Evolutionary conservation across 2,888 invertebrate species (phyloP).

Genomic region (Harpagoxenus sublaevis): DNA sequence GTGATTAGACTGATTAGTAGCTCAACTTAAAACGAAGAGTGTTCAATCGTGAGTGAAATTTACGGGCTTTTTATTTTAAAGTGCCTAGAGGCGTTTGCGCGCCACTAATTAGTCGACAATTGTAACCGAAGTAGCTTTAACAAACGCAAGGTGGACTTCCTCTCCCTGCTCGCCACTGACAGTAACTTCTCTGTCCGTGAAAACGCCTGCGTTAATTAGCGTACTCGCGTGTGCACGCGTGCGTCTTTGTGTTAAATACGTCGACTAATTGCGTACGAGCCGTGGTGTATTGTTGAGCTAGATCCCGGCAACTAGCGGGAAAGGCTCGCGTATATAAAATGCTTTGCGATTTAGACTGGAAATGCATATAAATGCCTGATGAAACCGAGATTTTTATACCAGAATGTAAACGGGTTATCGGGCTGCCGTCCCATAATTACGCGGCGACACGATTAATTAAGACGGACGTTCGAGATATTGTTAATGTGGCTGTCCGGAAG

Average conservation of each 20-base stretch:
- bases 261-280: slow-evolving; percentile 79
- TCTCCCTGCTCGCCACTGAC: slow-evolving; percentile 43
- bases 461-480: slow-evolving; percentile 43
- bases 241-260: slow-evolving; percentile 68
- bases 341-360: slow-evolving; percentile 81
- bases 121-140: slow-evolving; percentile 49
- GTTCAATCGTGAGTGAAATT: slow-evolving; percentile 45
- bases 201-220: slow-evolving; percentile 74
- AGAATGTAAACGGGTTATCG: slow-evolving; percentile 78
- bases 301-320: slow-evolving; percentile 75
- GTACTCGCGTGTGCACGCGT: slow-evolving; percentile 30
- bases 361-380: slow-evolving; percentile 79
- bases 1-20: slow-evolving; percentile 28
- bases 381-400: slow-evolving; percentile 81
- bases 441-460: slow-evolving; percentile 70
- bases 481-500: neutral
- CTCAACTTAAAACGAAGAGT: neutral
- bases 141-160: slow-evolving; percentile 40
- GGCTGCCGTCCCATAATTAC: slow-evolving; percentile 65
- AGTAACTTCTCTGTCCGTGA: slow-evolving; percentile 47
- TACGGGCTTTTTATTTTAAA: neutral
- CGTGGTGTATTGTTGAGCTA: slow-evolving; percentile 79
- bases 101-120: slow-evolving; percentile 49
- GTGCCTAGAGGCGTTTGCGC: neutral
- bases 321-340: slow-evolving; percentile 68